Evolutionary conservation across 2,797 vertebrate species (phyloP).

Genomic region (Poecile montanus): DNA sequence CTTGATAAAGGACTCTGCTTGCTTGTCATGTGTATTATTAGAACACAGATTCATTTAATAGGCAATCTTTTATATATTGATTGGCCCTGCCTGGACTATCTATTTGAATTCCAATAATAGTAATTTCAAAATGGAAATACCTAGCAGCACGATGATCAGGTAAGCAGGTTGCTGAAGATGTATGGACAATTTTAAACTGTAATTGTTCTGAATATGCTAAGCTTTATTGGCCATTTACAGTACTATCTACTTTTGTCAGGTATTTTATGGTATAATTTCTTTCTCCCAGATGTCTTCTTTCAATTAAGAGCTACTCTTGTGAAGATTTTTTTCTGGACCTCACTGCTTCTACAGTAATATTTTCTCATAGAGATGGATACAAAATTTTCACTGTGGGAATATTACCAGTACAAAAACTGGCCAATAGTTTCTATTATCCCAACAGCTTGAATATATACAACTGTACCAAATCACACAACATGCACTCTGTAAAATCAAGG

Average conservation of each 20-base stretch:
- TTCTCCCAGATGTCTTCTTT: not conserved
- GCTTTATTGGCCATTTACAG: conserved; percentile 4
- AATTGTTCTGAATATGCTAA: not conserved
- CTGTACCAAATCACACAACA: not conserved
- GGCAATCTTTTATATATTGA: not conserved
- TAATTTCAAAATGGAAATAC: not conserved
- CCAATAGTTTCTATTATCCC: not conserved
- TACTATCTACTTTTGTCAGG: not conserved
- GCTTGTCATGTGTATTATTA: not conserved
- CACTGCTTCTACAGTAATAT: not conserved
- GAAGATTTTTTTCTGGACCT: not conserved
- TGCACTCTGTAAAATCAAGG: not conserved
- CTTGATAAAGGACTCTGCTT: not conserved
- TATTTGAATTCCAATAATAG: not conserved
- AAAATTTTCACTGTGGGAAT: not conserved
- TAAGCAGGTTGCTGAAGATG: not conserved
- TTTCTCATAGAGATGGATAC: not conserved
- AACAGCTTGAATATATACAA: not conserved
- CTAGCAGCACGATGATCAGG: not conserved
- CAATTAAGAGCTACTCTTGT: not conserved
- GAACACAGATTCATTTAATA: not conserved
- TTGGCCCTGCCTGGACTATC: not conserved
- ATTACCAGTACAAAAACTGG: not conserved
- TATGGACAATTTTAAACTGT: not conserved
- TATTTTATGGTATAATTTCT: not conserved